These are phyloP conservation scores for Ectobius pallidus DNA, from an alignment of 2,888 invertebrate species.

Conservation along the genomic window DNA sequence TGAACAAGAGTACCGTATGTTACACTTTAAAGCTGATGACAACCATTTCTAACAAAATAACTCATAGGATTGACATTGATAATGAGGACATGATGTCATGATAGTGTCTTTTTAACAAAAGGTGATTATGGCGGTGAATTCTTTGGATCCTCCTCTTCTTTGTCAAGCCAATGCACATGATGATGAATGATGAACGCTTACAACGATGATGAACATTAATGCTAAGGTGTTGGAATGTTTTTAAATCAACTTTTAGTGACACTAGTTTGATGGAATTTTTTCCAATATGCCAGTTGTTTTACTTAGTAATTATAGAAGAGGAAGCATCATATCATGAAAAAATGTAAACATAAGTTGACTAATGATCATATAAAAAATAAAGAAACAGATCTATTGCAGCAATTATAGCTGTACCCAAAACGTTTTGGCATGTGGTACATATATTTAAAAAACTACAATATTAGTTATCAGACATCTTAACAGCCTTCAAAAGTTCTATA, in stretches of 20 bases:
- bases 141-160: slow-evolving; percentile 23
- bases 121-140: slow-evolving; percentile 9
- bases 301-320: too few species aligned
- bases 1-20: not conserved
- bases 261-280: too few species aligned
- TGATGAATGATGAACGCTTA: slow-evolving; percentile 4
- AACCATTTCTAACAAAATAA: not conserved
- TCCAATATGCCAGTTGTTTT: too few species aligned
- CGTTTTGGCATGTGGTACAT: slow-evolving; percentile 20
- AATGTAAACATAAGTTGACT: too few species aligned
- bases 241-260: not conserved
- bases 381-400: slow-evolving; percentile 8
- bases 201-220: not conserved
- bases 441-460: too few species aligned
- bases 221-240: not conserved
- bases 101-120: not conserved
- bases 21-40: not conserved
- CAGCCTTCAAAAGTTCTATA: not conserved
- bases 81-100: slow-evolving; percentile 2
- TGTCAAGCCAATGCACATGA: slow-evolving; percentile 1
- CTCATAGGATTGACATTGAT: not conserved
- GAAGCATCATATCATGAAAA: too few species aligned
- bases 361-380: too few species aligned
- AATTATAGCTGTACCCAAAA: not conserved
- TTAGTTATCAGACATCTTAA: too few species aligned